Conservation (phyloP, 2,888 invertebrate genomes). For the Acrocera orbiculus region DNA sequence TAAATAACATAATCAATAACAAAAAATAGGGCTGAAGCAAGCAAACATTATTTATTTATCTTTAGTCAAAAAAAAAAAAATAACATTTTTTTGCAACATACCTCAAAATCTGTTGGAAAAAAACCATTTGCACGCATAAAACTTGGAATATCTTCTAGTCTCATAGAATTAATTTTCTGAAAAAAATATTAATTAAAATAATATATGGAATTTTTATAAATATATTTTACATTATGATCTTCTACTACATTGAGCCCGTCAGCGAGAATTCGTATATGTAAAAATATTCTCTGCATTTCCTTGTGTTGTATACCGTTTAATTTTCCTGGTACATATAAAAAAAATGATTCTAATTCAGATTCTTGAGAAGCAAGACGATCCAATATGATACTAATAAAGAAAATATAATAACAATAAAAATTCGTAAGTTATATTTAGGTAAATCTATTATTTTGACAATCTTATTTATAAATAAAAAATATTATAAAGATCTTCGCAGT, state of each 20-base stretch:
- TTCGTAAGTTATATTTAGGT: no score
- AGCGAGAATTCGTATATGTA: conserved; percentile 55
- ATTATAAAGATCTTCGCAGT: no score
- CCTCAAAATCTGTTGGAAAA: conserved; percentile 59
- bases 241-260: conserved; percentile 50
- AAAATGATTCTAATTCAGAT: conserved; percentile 45
- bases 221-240: conserved; percentile 33
- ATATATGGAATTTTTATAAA: background rate
- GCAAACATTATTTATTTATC: no score
- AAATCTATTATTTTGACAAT: no score
- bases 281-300: conserved; percentile 57
- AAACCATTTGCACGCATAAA: conserved; percentile 57
- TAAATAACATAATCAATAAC: no score
- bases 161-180: conserved; percentile 35
- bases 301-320: conserved; percentile 49
- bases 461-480: no score
- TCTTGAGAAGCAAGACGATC: conserved; percentile 39
- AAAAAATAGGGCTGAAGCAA: no score
- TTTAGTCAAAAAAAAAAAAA: no score
- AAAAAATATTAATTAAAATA: background rate
- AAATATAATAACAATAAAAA: no score
- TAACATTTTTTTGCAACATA: no score
- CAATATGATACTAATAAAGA: no score
- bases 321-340: conserved; percentile 51
- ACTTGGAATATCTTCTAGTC: conserved; percentile 49